Percentiles rank a stretch among this genome's conserved stretches.
phyloP scores from a whole-genome alignment of 1,140 invertebrate genomes.

The Platyscapa corneri region DNA sequence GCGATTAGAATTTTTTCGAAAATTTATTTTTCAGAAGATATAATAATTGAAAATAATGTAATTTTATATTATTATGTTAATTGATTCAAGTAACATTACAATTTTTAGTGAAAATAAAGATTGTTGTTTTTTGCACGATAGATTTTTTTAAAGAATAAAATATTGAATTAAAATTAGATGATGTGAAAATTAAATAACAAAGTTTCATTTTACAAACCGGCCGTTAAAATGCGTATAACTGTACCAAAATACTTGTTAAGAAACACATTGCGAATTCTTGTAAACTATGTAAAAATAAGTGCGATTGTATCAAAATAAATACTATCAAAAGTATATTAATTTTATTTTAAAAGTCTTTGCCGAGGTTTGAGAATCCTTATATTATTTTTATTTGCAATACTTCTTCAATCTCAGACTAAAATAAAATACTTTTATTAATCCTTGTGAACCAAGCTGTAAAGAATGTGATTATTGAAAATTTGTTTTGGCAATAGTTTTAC shows the following conservation, averaged over 20 bases:
- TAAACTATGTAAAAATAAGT: constrained; percentile 8
- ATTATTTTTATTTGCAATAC: neutral
- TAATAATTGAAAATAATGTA: neutral
- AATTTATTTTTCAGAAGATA: neutral
- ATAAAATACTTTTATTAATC: neutral
- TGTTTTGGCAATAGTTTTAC: too few relatives aligned
- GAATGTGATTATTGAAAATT: neutral
- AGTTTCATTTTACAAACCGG: too few relatives aligned
- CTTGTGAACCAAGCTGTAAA: neutral
- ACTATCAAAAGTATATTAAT: neutral
- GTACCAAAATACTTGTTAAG: neutral
- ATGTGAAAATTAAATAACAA: too few relatives aligned
- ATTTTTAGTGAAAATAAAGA: neutral
- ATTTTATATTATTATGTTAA: neutral
- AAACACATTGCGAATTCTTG: neutral
- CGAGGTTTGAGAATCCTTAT: neutral
- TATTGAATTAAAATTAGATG: too few relatives aligned
- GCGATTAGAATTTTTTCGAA: neutral
- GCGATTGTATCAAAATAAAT: neutral
- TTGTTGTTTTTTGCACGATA: neutral
- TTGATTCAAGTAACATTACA: neutral
- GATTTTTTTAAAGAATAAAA: too few relatives aligned
- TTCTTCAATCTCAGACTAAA: neutral
- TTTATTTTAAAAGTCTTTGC: neutral
- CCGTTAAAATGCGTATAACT: neutral